Evolutionary conservation across 2,888 invertebrate genomes (phyloP).

Genomic region (Dryococelus australis): DNA sequence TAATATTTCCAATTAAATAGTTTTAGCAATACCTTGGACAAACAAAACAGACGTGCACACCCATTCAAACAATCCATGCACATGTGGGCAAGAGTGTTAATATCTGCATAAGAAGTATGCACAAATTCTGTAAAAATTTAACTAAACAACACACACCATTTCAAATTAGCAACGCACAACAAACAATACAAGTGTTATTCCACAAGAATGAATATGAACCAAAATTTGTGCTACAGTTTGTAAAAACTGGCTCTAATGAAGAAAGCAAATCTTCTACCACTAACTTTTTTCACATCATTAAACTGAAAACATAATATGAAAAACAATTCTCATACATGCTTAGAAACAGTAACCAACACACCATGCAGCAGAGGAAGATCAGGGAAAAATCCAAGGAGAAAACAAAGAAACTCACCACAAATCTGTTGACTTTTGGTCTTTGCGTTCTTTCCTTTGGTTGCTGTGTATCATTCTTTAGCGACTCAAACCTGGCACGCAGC

Average conservation of each 20-base stretch:
- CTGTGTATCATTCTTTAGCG: slow-evolving; percentile 67
- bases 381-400: not conserved
- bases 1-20: too few species aligned
- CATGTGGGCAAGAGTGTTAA: not conserved
- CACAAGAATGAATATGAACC: too few species aligned
- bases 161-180: not conserved
- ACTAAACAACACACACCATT: not conserved
- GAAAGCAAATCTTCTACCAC: too few species aligned
- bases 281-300: too few species aligned
- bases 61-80: not conserved
- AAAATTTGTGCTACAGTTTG: too few species aligned
- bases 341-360: not conserved
- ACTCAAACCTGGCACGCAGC: slow-evolving; percentile 79
- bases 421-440: slow-evolving; percentile 83
- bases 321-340: not conserved
- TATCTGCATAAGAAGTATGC: not conserved
- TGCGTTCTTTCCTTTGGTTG: slow-evolving; percentile 61
- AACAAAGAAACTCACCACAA: slow-evolving; percentile 78
- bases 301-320: too few species aligned
- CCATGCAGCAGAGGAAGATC: not conserved
- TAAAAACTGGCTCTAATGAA: too few species aligned
- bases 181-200: too few species aligned
- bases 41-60: not conserved
- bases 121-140: not conserved
- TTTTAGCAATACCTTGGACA: not conserved